phyloP scores from a whole-genome alignment of 2,888 invertebrate genomes.

The Selenia dentaria region DNA sequence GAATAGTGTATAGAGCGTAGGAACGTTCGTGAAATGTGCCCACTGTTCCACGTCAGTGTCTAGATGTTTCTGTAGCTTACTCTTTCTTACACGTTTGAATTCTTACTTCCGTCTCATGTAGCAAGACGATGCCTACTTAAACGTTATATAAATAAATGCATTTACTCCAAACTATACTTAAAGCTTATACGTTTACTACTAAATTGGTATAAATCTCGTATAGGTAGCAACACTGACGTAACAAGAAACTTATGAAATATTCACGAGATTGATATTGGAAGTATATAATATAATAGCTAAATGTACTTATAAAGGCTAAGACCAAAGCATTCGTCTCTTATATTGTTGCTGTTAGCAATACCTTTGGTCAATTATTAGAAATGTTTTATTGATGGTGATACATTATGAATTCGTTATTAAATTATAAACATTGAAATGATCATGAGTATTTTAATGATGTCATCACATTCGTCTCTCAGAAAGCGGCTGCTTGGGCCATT shows the following conservation, averaged over 20 bases:
- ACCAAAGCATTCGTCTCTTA: slow-evolving; percentile 74
- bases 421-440: slow-evolving; percentile 52
- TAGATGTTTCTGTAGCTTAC: slow-evolving; percentile 75
- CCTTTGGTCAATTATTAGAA: slow-evolving; percentile 83
- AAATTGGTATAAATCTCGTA: slow-evolving; percentile 49
- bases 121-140: slow-evolving; percentile 49
- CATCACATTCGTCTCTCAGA: slow-evolving; percentile 22
- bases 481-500: slow-evolving; percentile 33
- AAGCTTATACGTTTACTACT: slow-evolving; percentile 59
- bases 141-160: slow-evolving; percentile 47
- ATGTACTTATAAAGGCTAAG: slow-evolving; percentile 74
- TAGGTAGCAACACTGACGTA: slow-evolving; percentile 47
- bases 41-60: slow-evolving; percentile 57
- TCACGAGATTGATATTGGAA: slow-evolving; percentile 49
- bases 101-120: slow-evolving; percentile 49
- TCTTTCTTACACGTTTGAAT: slow-evolving; percentile 38
- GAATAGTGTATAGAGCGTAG: slow-evolving; percentile 72
- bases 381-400: slow-evolving; percentile 70
- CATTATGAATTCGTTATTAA: slow-evolving; percentile 65
- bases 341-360: slow-evolving; percentile 78
- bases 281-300: slow-evolving; percentile 61
- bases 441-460: slow-evolving; percentile 58
- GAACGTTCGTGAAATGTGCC: slow-evolving; percentile 52
- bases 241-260: slow-evolving; percentile 51
- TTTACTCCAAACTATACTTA: slow-evolving; percentile 61